phyloP scores from a whole-genome alignment of 2,113 vertebrate genomes.

The Ardeotis arabs region DNA sequence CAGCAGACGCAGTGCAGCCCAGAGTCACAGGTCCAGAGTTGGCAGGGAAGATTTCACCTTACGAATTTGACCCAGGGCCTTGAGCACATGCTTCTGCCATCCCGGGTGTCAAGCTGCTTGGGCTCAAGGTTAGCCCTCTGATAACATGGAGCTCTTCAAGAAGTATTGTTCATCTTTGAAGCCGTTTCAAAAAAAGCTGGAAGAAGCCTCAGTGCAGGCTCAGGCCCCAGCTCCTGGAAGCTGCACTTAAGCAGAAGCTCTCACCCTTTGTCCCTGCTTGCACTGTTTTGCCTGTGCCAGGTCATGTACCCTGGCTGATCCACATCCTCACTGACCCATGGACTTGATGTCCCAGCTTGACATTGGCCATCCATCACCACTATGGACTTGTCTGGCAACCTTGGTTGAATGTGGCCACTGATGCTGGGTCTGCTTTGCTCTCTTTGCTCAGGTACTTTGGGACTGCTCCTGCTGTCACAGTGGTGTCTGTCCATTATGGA shows the following conservation, averaged over 20 bases:
- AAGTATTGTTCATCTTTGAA: not conserved
- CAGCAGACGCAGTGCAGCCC: not conserved
- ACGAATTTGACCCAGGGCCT: not conserved
- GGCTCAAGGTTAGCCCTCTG: not conserved
- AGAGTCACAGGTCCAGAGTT: not conserved
- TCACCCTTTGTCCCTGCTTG: not conserved
- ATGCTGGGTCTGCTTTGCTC: not conserved
- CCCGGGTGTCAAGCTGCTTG: not conserved
- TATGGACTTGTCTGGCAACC: not conserved
- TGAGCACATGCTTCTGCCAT: not conserved
- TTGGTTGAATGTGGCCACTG: not conserved
- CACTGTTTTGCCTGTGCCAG: not conserved
- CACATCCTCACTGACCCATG: not conserved
- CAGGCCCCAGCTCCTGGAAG: not conserved
- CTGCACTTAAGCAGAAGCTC: not conserved
- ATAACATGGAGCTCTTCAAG: not conserved
- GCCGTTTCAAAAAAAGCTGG: not conserved
- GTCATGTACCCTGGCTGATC: not conserved
- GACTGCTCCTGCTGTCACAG: not conserved
- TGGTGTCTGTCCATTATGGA: not conserved
- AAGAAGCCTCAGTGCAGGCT: not conserved
- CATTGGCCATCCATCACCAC: rapidly evolving
- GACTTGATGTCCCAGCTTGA: not conserved
- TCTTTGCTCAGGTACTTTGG: not conserved
- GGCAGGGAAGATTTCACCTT: not conserved